Evolutionary conservation across 2,113 vertebrate genomes (phyloP).

Genomic region (Amia ocellicauda): DNA sequence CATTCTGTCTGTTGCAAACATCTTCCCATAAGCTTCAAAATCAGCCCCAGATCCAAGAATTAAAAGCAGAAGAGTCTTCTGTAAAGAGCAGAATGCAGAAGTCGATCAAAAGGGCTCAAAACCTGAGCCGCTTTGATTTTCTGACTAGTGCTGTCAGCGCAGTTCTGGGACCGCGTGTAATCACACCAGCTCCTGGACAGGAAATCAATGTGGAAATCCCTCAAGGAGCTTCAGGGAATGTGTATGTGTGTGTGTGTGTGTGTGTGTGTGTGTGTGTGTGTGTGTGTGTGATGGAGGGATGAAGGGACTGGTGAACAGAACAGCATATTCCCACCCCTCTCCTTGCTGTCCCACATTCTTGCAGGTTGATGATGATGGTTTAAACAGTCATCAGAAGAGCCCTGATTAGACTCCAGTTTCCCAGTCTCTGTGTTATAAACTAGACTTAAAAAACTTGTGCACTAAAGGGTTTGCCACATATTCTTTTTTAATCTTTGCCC

Average conservation of each 20-base stretch:
- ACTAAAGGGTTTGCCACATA: too few species aligned
- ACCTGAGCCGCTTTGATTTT: not conserved
- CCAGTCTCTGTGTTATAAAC: constrained; percentile 9
- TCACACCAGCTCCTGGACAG: not conserved
- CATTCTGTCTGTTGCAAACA: too few species aligned
- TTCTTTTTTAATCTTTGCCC: too few species aligned
- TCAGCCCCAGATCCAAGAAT: too few species aligned
- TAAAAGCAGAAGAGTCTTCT: too few species aligned
- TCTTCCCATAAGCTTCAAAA: too few species aligned
- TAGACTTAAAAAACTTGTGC: not conserved
- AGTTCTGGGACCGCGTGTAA: not conserved
- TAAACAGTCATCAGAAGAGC: not conserved
- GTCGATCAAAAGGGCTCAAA: not conserved
- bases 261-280: too few species aligned
- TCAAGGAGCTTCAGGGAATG: not conserved
- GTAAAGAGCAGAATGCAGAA: not conserved
- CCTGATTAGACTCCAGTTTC: not conserved
- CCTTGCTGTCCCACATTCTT: constrained; percentile 5
- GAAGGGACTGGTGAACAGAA: not conserved
- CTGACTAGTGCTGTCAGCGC: not conserved
- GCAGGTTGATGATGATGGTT: not conserved
- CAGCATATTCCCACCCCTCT: not conserved
- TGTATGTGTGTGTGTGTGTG: too few species aligned
- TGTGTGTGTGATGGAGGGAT: not conserved
- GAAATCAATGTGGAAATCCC: constrained; percentile 7